Evolutionary conservation across 2,888 invertebrate species (phyloP).

Genomic region (Erpobdella octoculata): DNA sequence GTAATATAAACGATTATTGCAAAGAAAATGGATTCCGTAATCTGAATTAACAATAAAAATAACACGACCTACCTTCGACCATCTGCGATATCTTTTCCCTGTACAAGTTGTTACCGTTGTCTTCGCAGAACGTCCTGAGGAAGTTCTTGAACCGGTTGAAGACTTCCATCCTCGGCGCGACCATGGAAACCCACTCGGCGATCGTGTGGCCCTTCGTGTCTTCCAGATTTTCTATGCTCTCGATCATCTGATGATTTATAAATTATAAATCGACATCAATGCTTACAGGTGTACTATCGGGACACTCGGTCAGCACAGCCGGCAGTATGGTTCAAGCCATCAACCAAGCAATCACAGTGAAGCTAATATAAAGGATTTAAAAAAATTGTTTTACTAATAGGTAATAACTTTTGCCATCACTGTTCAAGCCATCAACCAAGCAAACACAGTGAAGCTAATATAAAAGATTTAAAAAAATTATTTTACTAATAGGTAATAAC

Average conservation of each 20-base stretch:
- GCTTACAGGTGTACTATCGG: not conserved
- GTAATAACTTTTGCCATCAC: too few species aligned
- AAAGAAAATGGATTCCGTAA: not conserved
- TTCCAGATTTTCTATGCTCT: constrained; percentile 93
- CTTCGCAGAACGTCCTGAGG: constrained; percentile 77
- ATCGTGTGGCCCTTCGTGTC: constrained; percentile 90
- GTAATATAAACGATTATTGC: not conserved
- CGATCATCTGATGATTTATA: constrained; percentile 61
- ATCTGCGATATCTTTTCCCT: constrained; percentile 85
- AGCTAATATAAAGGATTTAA: too few species aligned
- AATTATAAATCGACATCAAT: not conserved
- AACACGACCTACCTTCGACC: constrained; percentile 66
- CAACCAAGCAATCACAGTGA: too few species aligned
- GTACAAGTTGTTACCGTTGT: constrained; percentile 76
- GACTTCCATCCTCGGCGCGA: constrained; percentile 90
- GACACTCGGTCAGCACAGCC: not conserved
- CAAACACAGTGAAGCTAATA: too few species aligned
- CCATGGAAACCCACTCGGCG: constrained; percentile 91
- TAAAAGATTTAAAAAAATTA: too few species aligned
- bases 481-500: too few species aligned
- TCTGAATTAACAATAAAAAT: not conserved
- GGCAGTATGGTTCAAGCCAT: not conserved
- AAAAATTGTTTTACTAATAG: too few species aligned
- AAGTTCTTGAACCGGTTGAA: constrained; percentile 81
- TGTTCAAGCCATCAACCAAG: too few species aligned